Conservation (phyloP, 1,140 invertebrate species). For the Oreohelix idahoensis region DNA sequence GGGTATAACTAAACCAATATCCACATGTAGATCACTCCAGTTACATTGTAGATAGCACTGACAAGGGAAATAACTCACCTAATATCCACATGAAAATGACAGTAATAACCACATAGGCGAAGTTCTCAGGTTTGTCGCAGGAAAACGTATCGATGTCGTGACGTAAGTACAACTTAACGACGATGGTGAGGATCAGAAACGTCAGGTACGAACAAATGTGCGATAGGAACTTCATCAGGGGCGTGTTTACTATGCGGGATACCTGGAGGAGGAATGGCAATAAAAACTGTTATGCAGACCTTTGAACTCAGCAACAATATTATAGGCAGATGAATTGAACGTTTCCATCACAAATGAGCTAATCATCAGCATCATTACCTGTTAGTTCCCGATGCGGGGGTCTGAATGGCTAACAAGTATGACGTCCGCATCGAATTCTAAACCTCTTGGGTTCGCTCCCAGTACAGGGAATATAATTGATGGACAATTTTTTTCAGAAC, state of each 20-base stretch:
- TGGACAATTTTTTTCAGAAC: too few relatives aligned
- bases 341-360: too few relatives aligned
- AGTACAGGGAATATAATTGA: too few relatives aligned
- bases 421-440: too few relatives aligned
- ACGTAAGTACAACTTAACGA: slow-evolving; percentile 52
- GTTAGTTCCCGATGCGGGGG: too few relatives aligned
- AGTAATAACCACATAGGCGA: slow-evolving; percentile 47
- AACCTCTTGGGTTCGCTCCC: too few relatives aligned
- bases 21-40: too few relatives aligned
- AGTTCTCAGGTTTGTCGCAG: slow-evolving; percentile 48
- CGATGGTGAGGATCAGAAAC: slow-evolving; percentile 78
- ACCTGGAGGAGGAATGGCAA: slow-evolving; percentile 72
- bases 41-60: too few relatives aligned
- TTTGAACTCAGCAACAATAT: not conserved
- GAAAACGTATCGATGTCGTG: slow-evolving; percentile 48
- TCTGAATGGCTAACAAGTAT: too few relatives aligned
- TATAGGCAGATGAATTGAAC: not conserved
- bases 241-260: slow-evolving; percentile 92
- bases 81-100: slow-evolving; percentile 58
- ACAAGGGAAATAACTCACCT: slow-evolving; percentile 45
- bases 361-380: not conserved
- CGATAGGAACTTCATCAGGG: slow-evolving; percentile 98
- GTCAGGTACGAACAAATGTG: slow-evolving; percentile 97
- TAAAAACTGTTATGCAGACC: too few relatives aligned
- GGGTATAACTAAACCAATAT: too few relatives aligned